Conservation (phyloP, 2,888 invertebrate genomes). For the Cryptops parisi region DNA sequence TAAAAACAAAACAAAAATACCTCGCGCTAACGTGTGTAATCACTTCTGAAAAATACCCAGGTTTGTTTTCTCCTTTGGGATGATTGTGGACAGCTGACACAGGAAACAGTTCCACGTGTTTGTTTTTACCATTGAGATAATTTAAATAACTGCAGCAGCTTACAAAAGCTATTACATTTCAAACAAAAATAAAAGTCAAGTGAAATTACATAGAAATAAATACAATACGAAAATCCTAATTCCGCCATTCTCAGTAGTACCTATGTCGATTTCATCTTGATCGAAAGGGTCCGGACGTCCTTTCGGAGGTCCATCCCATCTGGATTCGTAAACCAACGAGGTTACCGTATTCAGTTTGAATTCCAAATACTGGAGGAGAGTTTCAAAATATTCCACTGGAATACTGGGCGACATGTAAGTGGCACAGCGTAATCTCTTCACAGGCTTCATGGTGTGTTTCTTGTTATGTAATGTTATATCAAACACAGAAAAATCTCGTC, state of each 20-base stretch:
- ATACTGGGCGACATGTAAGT: slow-evolving; percentile 48
- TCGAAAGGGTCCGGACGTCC: slow-evolving; percentile 43
- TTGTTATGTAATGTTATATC: no score
- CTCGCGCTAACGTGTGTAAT: no score
- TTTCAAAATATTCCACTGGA: slow-evolving; percentile 45
- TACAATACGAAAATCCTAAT: no score
- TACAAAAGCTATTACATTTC: slow-evolving; percentile 51
- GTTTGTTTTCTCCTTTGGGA: slow-evolving; percentile 36
- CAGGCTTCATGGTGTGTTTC: no score
- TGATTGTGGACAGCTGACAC: slow-evolving; percentile 45
- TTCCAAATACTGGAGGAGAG: slow-evolving; percentile 42
- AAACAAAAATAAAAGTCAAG: no score
- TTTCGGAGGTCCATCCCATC: slow-evolving; percentile 37
- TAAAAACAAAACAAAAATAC: no score
- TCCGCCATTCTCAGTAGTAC: slow-evolving; percentile 31
- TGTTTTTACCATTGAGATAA: slow-evolving; percentile 34
- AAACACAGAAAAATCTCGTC: no score
- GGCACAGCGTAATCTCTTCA: slow-evolving; percentile 37
- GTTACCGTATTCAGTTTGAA: slow-evolving; percentile 36
- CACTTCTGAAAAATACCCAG: slow-evolving; percentile 46
- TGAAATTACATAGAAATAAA: no score
- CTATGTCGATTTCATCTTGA: slow-evolving; percentile 41
- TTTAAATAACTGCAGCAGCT: slow-evolving; percentile 41
- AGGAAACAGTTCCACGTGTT: slow-evolving; percentile 39
- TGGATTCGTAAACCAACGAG: slow-evolving; percentile 44